Evolutionary conservation across 2,113 vertebrate species (phyloP), one percentile per base, ranked within the genome.

Genomic region (Parus major): DNA sequence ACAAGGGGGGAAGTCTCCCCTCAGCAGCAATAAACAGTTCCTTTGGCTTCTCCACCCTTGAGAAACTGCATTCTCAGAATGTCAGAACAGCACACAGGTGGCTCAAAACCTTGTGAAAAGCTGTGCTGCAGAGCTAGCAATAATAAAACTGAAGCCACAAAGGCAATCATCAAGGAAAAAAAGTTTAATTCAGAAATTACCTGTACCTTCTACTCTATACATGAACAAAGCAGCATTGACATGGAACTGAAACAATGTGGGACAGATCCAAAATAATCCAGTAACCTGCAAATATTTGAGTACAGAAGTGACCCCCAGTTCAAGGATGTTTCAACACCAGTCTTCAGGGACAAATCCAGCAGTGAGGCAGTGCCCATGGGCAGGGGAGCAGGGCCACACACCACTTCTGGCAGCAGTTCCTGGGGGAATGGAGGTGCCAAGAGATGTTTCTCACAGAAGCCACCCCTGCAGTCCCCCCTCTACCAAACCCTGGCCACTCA

Each of bases 171-270:
- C 42, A 49, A 72, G 21, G 27, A 27, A 44, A 56, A 71, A 70
- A 47, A 12, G 10, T 57, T 81, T 77, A 9, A n/a, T 39, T 71
- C 31, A 56, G 57, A 59, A 71, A 91, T 82, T 44, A 35, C 20
- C 31, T 66, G 25, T 36, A 21, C 22, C 44, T 68, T 14, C 44
- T 68, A 17, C n/a, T 63, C 49, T 44, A 2, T 44, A 5, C 4
- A 7, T 14, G 31, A 59, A 18, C 17, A 81, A 84, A 66, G 22
- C 41, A 66, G 36, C n/a, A 28, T 2, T 66, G 49, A 12, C 20
- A 3, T 7, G 10, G 50, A 82, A 53, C n/a, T 42, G n/a, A 57
- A 80, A 55, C 19, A 9, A 11, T 16, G 28, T 0, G 0, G 27
- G 53, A 47, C 23, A 77, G 56, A 84, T 52, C 29, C 56, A 71